These are phyloP conservation scores for Diploptera punctata DNA, from an alignment of 2,888 invertebrate genomes.

Conservation along the genomic window DNA sequence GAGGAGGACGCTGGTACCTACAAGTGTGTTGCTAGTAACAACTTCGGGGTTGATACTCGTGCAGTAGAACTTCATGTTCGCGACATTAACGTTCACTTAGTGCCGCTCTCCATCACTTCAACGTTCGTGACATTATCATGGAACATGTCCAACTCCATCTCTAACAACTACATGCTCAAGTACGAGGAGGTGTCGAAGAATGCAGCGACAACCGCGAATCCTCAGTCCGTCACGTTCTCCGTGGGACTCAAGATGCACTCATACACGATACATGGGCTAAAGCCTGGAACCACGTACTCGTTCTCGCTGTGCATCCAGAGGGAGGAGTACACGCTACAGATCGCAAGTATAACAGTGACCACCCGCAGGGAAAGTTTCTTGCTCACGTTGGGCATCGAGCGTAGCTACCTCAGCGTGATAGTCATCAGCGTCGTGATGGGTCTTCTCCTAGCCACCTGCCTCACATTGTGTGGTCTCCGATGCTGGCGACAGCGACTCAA, in stretches of 20 bases:
- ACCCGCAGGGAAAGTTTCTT: constrained; percentile 45
- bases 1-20: constrained; percentile 45
- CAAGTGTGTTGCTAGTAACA: constrained; percentile 44
- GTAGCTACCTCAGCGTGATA: constrained; percentile 45
- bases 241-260: constrained; percentile 48
- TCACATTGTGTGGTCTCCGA: constrained; percentile 40
- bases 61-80: constrained; percentile 43
- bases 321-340: constrained; percentile 48
- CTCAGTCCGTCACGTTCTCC: constrained; percentile 39
- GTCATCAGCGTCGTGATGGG: constrained; percentile 43
- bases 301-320: constrained; percentile 52
- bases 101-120: constrained; percentile 49
- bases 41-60: constrained; percentile 42
- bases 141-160: constrained; percentile 48
- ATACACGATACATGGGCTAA: constrained; percentile 53
- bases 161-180: constrained; percentile 43
- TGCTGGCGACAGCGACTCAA: constrained; percentile 41
- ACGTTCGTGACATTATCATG: constrained; percentile 52
- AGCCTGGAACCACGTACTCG: constrained; percentile 51
- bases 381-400: constrained; percentile 45
- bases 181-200: constrained; percentile 37
- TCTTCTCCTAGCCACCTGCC: constrained; percentile 41
- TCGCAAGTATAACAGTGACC: constrained; percentile 47
- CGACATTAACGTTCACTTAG: constrained; percentile 44
- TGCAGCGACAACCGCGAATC: neutral